Percentiles rank a stretch among this genome's conserved stretches.
Evolutionary conservation across 2,888 invertebrate species (phyloP).

Genomic region (Cremastinae sp.): DNA sequence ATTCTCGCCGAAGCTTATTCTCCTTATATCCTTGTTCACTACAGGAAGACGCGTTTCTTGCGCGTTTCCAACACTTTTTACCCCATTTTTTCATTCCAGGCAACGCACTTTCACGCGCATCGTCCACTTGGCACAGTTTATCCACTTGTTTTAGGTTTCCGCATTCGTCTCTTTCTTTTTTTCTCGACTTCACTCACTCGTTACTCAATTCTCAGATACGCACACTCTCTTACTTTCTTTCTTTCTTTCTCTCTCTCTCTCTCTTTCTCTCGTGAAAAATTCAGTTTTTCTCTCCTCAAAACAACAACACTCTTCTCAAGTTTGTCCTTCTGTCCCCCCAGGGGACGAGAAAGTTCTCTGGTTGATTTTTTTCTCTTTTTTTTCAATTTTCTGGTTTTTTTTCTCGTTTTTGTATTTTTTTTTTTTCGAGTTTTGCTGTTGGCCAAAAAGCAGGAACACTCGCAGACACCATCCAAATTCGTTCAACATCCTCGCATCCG

Average conservation of each 20-base stretch:
- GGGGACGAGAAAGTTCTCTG: conserved; percentile 36
- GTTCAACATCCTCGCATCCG: conserved; percentile 56
- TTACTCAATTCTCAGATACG: conserved; percentile 27
- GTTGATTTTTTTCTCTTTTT: conserved; percentile 32
- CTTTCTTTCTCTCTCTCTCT: conserved; percentile 22
- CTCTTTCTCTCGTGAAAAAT: conserved; percentile 12
- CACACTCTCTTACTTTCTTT: conserved; percentile 66
- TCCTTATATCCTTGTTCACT: too few species aligned
- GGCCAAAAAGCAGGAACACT: conserved; percentile 71
- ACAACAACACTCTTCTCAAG: conserved; percentile 4
- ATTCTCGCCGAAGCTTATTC: conserved; percentile 16
- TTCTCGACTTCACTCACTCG: conserved; percentile 61
- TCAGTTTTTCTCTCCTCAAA: conserved; percentile 10
- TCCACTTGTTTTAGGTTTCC: conserved; percentile 38
- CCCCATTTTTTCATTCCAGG: conserved; percentile 24
- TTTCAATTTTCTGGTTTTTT: conserved; percentile 42
- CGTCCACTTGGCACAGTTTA: conserved; percentile 57
- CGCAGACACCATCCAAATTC: conserved; percentile 72
- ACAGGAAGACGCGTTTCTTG: neutral
- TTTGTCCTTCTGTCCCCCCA: conserved; percentile 11
- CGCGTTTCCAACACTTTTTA: neutral
- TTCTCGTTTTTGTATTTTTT: conserved; percentile 28
- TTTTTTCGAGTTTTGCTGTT: conserved; percentile 46
- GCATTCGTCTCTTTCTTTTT: conserved; percentile 70
- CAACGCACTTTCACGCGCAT: conserved; percentile 56